Conservation (phyloP, 2,797 vertebrate species). For the Chelonia mydas region DNA sequence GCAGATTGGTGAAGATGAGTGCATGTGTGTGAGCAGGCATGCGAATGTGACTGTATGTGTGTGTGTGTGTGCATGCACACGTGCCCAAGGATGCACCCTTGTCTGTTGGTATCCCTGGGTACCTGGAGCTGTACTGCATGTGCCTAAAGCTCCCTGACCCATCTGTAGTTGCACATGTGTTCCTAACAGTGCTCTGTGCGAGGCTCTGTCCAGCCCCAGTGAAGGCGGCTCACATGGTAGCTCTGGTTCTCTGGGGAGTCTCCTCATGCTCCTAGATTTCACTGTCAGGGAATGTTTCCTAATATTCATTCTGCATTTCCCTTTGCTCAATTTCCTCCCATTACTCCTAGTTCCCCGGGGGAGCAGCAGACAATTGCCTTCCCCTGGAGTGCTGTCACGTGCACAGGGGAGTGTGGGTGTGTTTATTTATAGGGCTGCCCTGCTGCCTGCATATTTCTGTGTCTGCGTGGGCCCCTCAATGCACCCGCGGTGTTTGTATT, state of each 20-base stretch:
- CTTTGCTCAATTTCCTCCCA: neutral
- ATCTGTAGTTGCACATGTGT: neutral
- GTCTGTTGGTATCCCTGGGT: neutral
- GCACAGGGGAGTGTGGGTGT: neutral
- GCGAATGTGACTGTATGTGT: no score
- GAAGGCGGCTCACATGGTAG: neutral
- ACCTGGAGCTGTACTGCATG: neutral
- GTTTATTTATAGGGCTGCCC: slow-evolving; percentile 51
- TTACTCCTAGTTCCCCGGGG: fast-evolving
- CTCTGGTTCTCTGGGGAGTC: neutral
- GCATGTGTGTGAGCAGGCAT: neutral
- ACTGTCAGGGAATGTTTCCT: neutral
- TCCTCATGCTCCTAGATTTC: neutral
- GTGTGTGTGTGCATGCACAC: fast-evolving
- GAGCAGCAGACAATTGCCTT: fast-evolving
- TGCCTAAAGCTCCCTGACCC: neutral
- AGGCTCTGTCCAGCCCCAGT: neutral
- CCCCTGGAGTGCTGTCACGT: neutral
- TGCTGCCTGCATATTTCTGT: neutral
- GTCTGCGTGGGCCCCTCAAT: neutral
- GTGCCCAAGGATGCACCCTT: fast-evolving
- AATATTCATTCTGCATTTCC: fast-evolving
- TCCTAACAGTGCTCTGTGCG: neutral
- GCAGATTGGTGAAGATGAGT: fast-evolving
- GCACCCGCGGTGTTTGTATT: neutral